Evolutionary conservation across 2,888 invertebrate species (phyloP), one percentile per base, ranked within the genome.

Genomic region (Vanessa cardui): DNA sequence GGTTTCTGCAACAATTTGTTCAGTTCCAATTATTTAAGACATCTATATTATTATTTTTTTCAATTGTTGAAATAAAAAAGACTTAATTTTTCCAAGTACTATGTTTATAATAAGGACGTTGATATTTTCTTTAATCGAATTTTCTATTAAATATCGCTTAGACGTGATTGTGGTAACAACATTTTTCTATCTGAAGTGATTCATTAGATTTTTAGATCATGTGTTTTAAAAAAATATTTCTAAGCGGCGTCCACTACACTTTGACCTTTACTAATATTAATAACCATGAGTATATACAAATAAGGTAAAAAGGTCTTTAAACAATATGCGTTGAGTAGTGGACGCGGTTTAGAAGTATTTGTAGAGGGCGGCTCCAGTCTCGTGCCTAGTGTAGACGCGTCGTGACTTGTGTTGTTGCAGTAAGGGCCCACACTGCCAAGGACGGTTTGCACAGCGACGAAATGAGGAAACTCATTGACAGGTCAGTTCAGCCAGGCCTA

Each of bases 381-480:
- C 85, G 88, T 87, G 86, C 80, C 85, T 90, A 90, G 91, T 76
- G 86, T 91, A 90, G 90, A 89, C 84, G 84, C 88, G 88, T 87
- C 89, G 92, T 92, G 90, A 90, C 88, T 87, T 90, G 87, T 90
- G 89, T 93, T 92, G 90, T 93, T 93, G 89, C 94, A 93, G 94
- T 94, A 88, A 94, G 94, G 92, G 94, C 94, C 88, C 94, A 94
- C 88, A 94, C 93, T 88, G 93, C 94, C 94, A 97, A 97, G 97
- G 97, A 97, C 95, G 96, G 96, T 94, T 96, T 97, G 96, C 96
- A 97, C 94, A 97, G 96, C 94, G 98, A 98, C 95, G 98, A 98
- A 95, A 97, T 98, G 97, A 96, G 98, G 94, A 98, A 97, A 96
- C 96, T 98, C 94, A 97, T 98, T 94, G 98, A 98, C 96, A 98